Conservation (phyloP, 2,888 invertebrate genomes). For the Drosophila nigritarsus region DNA sequence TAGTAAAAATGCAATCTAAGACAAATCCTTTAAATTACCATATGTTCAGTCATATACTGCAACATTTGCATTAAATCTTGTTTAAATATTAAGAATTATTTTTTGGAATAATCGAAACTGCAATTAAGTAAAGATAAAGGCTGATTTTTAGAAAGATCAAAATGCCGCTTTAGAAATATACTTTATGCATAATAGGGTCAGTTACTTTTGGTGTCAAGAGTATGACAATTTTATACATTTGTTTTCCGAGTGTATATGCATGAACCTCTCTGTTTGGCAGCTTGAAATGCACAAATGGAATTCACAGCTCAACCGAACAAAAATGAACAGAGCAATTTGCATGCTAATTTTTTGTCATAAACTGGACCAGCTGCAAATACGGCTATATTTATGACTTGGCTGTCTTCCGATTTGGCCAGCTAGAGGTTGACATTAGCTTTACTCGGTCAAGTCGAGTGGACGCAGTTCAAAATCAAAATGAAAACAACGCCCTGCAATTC, state of each 20-base stretch:
- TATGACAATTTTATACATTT: background rate
- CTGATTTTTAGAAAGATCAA: too few species aligned
- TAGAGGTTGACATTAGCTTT: slow-evolving; percentile 13
- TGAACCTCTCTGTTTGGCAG: background rate
- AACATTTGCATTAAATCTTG: background rate
- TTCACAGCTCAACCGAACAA: slow-evolving; percentile 11
- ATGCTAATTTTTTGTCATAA: slow-evolving; percentile 18
- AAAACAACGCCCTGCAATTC: slow-evolving; percentile 47
- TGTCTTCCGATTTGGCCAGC: slow-evolving; percentile 16
- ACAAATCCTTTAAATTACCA: too few species aligned
- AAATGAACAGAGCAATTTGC: slow-evolving; percentile 9
- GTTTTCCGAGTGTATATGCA: background rate
- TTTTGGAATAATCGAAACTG: too few species aligned
- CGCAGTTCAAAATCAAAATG: slow-evolving; percentile 29
- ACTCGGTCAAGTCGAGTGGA: slow-evolving; percentile 21
- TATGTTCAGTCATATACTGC: too few species aligned
- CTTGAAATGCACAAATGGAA: slow-evolving; percentile 32
- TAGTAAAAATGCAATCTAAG: background rate
- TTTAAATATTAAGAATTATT: background rate
- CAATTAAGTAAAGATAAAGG: too few species aligned
- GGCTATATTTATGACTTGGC: slow-evolving; percentile 14
- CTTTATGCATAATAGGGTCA: too few species aligned
- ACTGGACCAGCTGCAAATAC: slow-evolving; percentile 13
- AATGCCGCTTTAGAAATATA: too few species aligned
- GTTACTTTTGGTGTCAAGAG: background rate